phyloP scores from a whole-genome alignment of 2,113 vertebrate genomes.

The Melospiza melodia region DNA sequence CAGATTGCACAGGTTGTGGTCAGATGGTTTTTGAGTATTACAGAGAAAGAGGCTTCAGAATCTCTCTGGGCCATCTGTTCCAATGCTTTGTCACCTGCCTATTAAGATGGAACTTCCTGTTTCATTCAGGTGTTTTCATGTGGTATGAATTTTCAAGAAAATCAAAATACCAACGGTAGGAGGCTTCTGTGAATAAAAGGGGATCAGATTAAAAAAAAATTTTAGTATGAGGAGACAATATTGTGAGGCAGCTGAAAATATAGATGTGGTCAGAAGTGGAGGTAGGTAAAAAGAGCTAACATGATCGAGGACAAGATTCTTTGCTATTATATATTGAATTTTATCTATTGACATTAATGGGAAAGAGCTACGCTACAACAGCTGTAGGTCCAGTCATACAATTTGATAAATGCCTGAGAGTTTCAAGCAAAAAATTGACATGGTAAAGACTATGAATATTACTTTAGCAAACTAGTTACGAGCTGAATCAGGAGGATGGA shows the following conservation, averaged over 20 bases:
- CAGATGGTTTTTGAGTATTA: background rate
- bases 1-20: background rate
- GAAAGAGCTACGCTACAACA: background rate
- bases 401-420: background rate
- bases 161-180: background rate
- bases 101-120: background rate
- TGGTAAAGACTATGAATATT: background rate
- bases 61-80: background rate
- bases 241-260: background rate
- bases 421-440: background rate
- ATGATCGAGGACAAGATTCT: background rate
- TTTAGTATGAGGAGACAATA: background rate
- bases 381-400: background rate
- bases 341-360: background rate
- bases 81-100: background rate
- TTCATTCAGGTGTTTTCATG: background rate
- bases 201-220: background rate
- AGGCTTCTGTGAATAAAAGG: background rate
- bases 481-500: background rate
- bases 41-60: background rate
- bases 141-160: background rate
- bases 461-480: background rate
- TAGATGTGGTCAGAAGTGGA: background rate
- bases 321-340: background rate
- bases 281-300: background rate